Percentiles rank a stretch among this genome's conserved stretches.
Conservation (phyloP, 1,140 invertebrate species). For the Calosoma granatense region DNA sequence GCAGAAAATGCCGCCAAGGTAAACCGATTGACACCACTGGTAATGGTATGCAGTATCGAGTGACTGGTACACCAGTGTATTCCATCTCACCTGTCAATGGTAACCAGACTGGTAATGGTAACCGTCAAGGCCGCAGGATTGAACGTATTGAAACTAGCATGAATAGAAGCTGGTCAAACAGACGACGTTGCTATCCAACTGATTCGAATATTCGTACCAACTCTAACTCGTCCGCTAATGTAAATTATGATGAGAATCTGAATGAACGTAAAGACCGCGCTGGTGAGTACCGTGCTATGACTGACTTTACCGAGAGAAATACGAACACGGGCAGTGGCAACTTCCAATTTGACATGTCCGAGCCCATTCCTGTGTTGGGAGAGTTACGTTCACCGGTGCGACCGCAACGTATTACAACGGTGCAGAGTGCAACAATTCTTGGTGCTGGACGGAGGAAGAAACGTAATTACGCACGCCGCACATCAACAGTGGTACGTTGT, state of each 20-base stretch:
- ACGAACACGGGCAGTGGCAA: conserved; percentile 20
- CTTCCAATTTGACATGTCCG: conserved; percentile 7
- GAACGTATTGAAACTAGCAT: no score
- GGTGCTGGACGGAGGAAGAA: neutral
- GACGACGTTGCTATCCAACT: conserved; percentile 19
- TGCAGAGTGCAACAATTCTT: conserved; percentile 3
- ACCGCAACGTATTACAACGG: neutral
- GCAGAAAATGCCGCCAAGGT: conserved; percentile 16
- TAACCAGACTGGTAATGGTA: neutral
- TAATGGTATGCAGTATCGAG: no score
- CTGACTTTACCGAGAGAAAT: conserved; percentile 11
- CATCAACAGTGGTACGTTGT: no score
- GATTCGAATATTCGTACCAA: conserved; percentile 23
- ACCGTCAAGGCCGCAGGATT: neutral
- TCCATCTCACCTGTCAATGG: no score
- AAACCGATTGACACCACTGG: conserved; percentile 15
- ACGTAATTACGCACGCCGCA: no score
- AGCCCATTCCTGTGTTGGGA: neutral
- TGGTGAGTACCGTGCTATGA: neutral
- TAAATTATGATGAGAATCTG: conserved; percentile 19
- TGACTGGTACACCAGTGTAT: neutral
- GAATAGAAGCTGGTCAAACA: no score
- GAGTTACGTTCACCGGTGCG: neutral
- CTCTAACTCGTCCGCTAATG: conserved; percentile 24
- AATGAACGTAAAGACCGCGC: conserved; percentile 17